Conservation (phyloP, 2,113 vertebrate genomes). For the Muscicapa adusta region DNA sequence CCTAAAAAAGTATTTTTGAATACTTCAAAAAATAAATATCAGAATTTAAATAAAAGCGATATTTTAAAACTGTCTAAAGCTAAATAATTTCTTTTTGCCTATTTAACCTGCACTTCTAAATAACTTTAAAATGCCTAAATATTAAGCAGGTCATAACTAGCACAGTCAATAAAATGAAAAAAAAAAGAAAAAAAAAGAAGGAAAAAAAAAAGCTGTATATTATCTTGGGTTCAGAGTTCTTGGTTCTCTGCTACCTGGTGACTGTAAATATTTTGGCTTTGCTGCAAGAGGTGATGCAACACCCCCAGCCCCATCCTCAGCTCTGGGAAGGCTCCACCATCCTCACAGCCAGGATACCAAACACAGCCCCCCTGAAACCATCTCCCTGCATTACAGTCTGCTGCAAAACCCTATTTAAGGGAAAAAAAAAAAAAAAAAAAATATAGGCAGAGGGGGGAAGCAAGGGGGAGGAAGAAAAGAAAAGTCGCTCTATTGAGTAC, state of each 20-base stretch:
- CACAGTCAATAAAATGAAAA: background rate
- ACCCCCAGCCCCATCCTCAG: background rate
- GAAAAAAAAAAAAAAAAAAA: background rate
- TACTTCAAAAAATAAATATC: background rate
- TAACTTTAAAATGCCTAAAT: background rate
- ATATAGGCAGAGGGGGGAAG: background rate
- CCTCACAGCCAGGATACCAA: background rate
- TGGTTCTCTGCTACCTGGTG: background rate
- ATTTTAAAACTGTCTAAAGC: background rate
- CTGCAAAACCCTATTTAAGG: background rate
- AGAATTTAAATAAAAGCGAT: background rate
- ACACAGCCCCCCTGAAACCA: background rate
- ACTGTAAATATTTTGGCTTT: background rate
- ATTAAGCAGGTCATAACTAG: background rate
- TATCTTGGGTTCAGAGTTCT: background rate
- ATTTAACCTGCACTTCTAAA: background rate
- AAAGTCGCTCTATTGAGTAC: slow-evolving; percentile 27
- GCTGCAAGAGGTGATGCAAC: fast-evolving
- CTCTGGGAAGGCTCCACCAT: background rate
- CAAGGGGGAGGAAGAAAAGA: background rate
- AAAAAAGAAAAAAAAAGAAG: background rate
- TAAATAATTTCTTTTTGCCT: background rate
- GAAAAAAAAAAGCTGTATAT: background rate
- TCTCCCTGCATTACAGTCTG: background rate
- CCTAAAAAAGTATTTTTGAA: background rate